These are phyloP conservation scores for Hydriomena furcata DNA, from an alignment of 2,888 invertebrate species.

Conservation along the genomic window DNA sequence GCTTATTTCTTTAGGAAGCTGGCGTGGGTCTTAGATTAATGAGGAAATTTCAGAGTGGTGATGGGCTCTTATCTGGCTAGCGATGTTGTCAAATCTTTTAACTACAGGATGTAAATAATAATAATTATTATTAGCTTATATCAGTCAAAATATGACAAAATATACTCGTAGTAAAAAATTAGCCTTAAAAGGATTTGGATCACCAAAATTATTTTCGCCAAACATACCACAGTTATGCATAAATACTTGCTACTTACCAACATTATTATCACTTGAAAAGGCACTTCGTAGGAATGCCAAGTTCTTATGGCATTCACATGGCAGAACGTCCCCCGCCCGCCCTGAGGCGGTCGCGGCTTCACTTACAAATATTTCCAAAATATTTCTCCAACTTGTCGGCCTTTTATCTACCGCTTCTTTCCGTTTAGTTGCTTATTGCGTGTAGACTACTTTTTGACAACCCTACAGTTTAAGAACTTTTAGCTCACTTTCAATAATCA, in stretches of 20 bases:
- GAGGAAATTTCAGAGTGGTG: too few relatives aligned
- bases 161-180: too few relatives aligned
- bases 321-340: slow-evolving; percentile 48
- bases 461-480: slow-evolving; percentile 9
- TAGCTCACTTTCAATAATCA: slow-evolving; percentile 16
- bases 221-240: background rate
- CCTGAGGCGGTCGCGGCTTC: slow-evolving; percentile 63
- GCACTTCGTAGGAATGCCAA: slow-evolving; percentile 17
- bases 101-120: too few relatives aligned
- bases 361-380: slow-evolving; percentile 82
- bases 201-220: too few relatives aligned
- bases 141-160: too few relatives aligned
- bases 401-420: slow-evolving; percentile 81
- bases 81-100: too few relatives aligned
- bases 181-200: too few relatives aligned
- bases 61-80: too few relatives aligned
- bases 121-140: too few relatives aligned
- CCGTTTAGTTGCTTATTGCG: slow-evolving; percentile 76
- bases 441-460: slow-evolving; percentile 37
- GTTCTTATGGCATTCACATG: slow-evolving; percentile 16
- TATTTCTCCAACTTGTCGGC: slow-evolving; percentile 81
- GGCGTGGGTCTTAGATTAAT: too few relatives aligned
- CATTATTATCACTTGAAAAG: slow-evolving; percentile 11
- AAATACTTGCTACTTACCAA: background rate
- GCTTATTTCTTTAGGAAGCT: background rate